A percentile compares a stretch with the other conserved stretches of the same genome.
These are phyloP conservation scores for Sebastes diaconus DNA, from an alignment of 2,797 vertebrate genomes.

Conservation along the genomic window DNA sequence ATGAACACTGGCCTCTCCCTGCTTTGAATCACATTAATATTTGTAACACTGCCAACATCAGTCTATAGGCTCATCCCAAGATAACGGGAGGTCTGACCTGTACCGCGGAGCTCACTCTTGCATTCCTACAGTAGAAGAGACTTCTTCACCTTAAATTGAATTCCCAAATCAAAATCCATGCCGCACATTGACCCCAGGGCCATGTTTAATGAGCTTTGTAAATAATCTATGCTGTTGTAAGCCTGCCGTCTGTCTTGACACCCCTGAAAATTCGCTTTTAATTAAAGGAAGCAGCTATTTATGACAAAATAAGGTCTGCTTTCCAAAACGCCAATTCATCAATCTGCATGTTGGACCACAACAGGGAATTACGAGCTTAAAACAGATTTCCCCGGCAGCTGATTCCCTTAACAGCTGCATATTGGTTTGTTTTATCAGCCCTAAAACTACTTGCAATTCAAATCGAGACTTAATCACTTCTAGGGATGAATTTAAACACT, in stretches of 20 bases:
- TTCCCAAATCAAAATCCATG: not conserved
- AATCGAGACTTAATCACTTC: not conserved
- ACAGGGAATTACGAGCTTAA: constrained; percentile 20
- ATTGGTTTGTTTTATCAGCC: not conserved
- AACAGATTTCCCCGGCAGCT: not conserved
- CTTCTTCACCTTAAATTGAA: not conserved
- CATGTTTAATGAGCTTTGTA: not conserved
- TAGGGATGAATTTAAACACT: not conserved
- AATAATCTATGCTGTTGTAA: not conserved
- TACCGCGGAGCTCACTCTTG: not conserved
- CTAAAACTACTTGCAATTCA: constrained; percentile 9
- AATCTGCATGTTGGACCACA: not conserved
- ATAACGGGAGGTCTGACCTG: not conserved
- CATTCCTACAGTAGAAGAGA: not conserved
- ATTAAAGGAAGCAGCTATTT: constrained; percentile 28
- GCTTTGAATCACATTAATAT: constrained; percentile 8
- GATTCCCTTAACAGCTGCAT: constrained; percentile 1
- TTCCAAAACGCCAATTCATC: not conserved
- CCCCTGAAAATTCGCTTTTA: not conserved
- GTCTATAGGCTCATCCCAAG: not conserved
- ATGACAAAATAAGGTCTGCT: not conserved
- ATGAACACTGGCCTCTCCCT: not conserved
- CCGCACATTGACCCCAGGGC: not conserved
- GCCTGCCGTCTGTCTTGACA: not conserved
- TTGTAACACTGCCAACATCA: not conserved